phyloP scores from a whole-genome alignment of 2,797 vertebrate species.

The Tolypeutes matacus region DNA sequence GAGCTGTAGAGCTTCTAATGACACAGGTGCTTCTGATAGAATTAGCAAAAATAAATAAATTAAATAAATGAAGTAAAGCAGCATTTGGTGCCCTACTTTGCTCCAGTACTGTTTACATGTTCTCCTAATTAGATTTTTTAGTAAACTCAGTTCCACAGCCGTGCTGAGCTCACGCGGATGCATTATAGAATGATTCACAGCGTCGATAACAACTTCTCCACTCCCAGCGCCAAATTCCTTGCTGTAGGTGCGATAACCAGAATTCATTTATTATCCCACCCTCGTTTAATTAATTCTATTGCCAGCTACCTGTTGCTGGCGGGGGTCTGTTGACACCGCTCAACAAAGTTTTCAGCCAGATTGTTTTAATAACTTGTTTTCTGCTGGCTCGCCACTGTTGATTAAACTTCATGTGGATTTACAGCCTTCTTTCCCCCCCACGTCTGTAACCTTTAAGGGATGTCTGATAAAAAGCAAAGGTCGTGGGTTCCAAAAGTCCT shows the following conservation, averaged over 20 bases:
- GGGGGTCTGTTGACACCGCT: slow-evolving; percentile 84
- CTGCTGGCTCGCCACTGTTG: slow-evolving; percentile 88
- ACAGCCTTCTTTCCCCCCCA: slow-evolving; percentile 86
- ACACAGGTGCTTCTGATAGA: slow-evolving; percentile 72
- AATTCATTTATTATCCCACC: slow-evolving; percentile 86
- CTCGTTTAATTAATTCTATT: slow-evolving; percentile 88
- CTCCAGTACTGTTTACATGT: slow-evolving; percentile 79
- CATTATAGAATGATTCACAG: slow-evolving; percentile 79
- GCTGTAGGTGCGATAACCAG: slow-evolving; percentile 77
- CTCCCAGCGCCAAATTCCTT: slow-evolving; percentile 81
- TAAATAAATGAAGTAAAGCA: slow-evolving; percentile 77
- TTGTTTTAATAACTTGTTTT: slow-evolving; percentile 89
- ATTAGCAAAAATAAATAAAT: slow-evolving; percentile 69
- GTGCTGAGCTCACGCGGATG: slow-evolving; percentile 74
- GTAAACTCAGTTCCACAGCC: slow-evolving; percentile 81
- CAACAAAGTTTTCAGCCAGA: slow-evolving; percentile 85
- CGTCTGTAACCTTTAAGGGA: slow-evolving; percentile 89
- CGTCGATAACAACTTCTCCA: slow-evolving; percentile 75
- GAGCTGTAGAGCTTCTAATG: slow-evolving; percentile 46
- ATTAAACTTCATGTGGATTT: slow-evolving; percentile 91
- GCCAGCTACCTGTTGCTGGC: slow-evolving; percentile 85
- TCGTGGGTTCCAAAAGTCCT: slow-evolving; percentile 85
- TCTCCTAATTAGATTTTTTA: slow-evolving; percentile 86
- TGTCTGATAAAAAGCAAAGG: slow-evolving; percentile 90
- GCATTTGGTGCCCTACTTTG: slow-evolving; percentile 80